phyloP scores from a whole-genome alignment of 2,113 vertebrate species.

The Phalacrocorax aristotelis region DNA sequence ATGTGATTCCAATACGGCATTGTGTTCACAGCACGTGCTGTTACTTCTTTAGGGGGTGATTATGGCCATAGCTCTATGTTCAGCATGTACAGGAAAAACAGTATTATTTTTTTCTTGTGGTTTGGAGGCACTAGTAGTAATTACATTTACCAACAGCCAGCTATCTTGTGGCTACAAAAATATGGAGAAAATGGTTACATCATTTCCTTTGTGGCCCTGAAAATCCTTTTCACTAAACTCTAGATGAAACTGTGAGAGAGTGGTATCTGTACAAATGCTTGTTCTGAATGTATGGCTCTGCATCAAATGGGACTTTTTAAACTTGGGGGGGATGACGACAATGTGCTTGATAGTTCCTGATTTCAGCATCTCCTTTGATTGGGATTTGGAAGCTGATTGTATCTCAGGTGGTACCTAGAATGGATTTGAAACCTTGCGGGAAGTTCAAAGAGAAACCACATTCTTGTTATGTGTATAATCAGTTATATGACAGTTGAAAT shows the following conservation, averaged over 20 bases:
- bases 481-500: not conserved
- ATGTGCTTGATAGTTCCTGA: not conserved
- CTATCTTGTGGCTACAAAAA: slow-evolving; percentile 37
- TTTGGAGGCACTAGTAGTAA: not conserved
- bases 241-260: not conserved
- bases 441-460: fast-evolving
- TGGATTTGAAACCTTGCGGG: not conserved
- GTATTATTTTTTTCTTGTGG: slow-evolving; percentile 35
- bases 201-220: slow-evolving; percentile 56
- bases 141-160: slow-evolving; percentile 31
- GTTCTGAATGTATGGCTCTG: not conserved
- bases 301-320: not conserved
- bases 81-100: not conserved
- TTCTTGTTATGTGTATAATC: not conserved
- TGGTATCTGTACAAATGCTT: not conserved
- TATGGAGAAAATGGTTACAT: not conserved
- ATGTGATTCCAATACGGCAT: not conserved
- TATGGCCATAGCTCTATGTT: slow-evolving; percentile 11
- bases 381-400: not conserved
- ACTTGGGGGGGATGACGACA: not conserved
- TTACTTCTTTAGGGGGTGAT: slow-evolving; percentile 9
- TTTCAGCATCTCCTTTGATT: not conserved
- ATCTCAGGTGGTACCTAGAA: not conserved
- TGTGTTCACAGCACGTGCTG: not conserved
- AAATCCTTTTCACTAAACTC: slow-evolving; percentile 29